Conservation (phyloP, 2,797 vertebrate species). For the Malurus leucopterus region DNA sequence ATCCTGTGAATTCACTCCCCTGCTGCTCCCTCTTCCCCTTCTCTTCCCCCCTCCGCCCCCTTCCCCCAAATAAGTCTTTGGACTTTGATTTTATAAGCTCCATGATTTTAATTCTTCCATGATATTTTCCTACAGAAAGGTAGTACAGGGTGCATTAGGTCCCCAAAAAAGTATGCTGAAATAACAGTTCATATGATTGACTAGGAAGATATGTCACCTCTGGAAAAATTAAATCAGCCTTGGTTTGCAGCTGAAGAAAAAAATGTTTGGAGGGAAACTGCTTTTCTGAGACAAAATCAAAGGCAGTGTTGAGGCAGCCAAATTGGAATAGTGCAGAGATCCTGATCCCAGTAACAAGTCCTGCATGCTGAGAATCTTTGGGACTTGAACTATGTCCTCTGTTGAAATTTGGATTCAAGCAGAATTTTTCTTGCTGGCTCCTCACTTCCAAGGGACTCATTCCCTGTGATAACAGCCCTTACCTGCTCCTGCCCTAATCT, state of each 20-base stretch:
- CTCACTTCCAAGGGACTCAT: neutral
- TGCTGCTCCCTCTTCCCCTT: neutral
- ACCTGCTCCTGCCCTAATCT: neutral
- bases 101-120: neutral
- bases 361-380: neutral
- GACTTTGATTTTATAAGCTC: neutral
- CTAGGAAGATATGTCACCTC: slow-evolving; percentile 4
- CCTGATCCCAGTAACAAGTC: neutral
- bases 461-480: neutral
- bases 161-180: neutral
- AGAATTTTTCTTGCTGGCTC: neutral
- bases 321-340: neutral
- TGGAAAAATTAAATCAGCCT: slow-evolving; percentile 43
- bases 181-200: neutral
- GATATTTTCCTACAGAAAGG: neutral
- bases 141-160: neutral
- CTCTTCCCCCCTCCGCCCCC: neutral
- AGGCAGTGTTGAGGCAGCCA: neutral
- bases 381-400: neutral
- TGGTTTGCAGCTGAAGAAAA: slow-evolving; percentile 16
- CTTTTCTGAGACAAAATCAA: slow-evolving; percentile 14
- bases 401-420: neutral
- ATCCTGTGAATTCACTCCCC: neutral
- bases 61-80: neutral
- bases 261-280: neutral